Conservation (phyloP, 2,113 vertebrate genomes). For the Mus musculus region GRCm39 chrX:95278001-95278500, state of each 20-base stretch:
- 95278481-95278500: neutral
- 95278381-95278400: neutral
- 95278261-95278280: neutral
- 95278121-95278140: no score
- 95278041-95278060: no score
- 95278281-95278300: neutral
- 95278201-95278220: neutral
- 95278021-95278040: no score
- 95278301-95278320: neutral
- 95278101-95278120: no score
- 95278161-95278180: no score
- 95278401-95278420: conserved; percentile 50
- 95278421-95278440: neutral
- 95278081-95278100: no score
- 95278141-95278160: neutral
- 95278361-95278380: neutral
- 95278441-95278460: neutral
- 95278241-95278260: neutral
- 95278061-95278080: no score
- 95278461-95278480: conserved; percentile 42
- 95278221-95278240: neutral
- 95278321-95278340: conserved; percentile 22
- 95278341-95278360: conserved; percentile 52
- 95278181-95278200: no score
- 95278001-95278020: no score